Percentiles rank a stretch among this genome's conserved stretches.
Conservation (phyloP, 1,140 invertebrate species). For the Leptinotarsa texana region DNA sequence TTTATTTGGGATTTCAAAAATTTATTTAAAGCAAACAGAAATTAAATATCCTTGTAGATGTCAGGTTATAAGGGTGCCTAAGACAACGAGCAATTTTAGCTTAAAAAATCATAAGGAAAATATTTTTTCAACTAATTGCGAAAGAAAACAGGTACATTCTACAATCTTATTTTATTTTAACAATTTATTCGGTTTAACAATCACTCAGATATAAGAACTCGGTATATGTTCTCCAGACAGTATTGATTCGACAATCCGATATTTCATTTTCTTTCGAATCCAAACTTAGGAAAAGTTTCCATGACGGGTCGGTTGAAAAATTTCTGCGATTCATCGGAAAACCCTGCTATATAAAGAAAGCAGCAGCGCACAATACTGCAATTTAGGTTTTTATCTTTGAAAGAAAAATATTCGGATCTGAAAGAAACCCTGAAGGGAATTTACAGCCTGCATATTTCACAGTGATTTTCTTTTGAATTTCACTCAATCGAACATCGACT, state of each 20-base stretch:
- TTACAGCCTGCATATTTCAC: constrained; percentile 5
- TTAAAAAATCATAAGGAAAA: no score
- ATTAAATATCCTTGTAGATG: no score
- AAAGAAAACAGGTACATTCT: no score
- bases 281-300: background rate
- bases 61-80: no score
- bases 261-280: background rate
- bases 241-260: background rate
- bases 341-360: background rate
- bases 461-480: background rate
- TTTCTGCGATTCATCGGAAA: background rate
- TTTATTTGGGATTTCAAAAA: no score
- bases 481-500: background rate
- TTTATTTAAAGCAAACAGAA: no score
- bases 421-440: background rate
- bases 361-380: background rate
- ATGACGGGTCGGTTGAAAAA: background rate
- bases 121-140: no score
- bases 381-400: constrained; percentile 9
- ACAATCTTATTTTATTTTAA: no score
- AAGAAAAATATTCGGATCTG: background rate
- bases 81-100: no score
- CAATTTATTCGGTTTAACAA: no score
- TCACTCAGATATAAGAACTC: no score
- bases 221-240: background rate